Base-by-base conservation (phyloP, 2,113 vertebrate genomes). In the Poeciliopsis turrubarensis region DNA sequence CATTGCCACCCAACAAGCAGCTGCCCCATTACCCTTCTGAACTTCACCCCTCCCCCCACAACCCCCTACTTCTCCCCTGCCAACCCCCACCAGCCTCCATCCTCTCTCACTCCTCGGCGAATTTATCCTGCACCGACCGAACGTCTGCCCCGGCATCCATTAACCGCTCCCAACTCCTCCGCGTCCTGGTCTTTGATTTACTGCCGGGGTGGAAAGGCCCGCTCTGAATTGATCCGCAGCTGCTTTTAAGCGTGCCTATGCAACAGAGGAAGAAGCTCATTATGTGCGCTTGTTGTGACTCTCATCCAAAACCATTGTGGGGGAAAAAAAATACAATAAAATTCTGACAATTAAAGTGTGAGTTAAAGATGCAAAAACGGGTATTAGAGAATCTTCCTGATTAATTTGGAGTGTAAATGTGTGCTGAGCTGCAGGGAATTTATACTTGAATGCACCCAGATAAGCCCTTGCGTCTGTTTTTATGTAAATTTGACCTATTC, bases 401-500 rank as follows among this genome's bases (percentile, higher is more conserved):
- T 79, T 77, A 54, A 26, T 78, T 81, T 72, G 29, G 79, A 73
- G 70, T 85, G 64, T 81, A 54, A 57, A 25, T 25, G 25, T 10
- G 22, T n/a, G 51, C 51, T 22, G 51, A 54, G 64, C 44, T 87
- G 27, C 34, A 22, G 78, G 70, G 57, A 11, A 25, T 65, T 70
- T 78, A 37, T 74, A 76, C 71, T 82, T 27, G 29, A 31, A 73
- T 67, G 70, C 71, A 72, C 72, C 70, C 82, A 77, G 37, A 66
- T 32, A 66, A 72, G 77, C 81, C 87, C 90, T 89, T 86, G 81
- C 90, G 80, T 80, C 79, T 80, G 2, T 41, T 79, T 60, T 74
- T 90, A 93, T 93, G 91, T 82, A 89, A 93, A 94, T 93, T 26
- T 89, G 88, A 77, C 84, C 85, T 89, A 92, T 91, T 69, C 73